Evolutionary conservation across 2,888 invertebrate species (phyloP), one percentile per base, ranked within the genome.

Genomic region (Drosophila birchii): DNA sequence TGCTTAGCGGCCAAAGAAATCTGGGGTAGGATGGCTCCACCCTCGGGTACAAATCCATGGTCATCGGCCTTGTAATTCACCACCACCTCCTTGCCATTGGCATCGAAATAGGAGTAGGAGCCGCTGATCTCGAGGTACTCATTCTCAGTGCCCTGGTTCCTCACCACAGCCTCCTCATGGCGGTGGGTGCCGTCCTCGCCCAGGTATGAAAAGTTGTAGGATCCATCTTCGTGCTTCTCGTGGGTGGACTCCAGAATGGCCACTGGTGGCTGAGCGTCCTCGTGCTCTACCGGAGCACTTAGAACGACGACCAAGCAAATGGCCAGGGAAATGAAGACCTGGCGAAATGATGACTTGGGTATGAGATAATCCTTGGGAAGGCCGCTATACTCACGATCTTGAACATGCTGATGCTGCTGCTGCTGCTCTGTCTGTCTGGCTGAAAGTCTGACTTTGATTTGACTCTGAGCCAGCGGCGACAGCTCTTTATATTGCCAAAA

Each of bases 21-120:
- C 59, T 86, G 76, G 18, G 89, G 85, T 36, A 86, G 69, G 51
- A 92, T 92, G 54, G 87, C 84, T 39, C 79, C 88, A 6, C 92
- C 92, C 49, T 90, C 86, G 56, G 92, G 92, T n/a, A 92, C 92
- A 57, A 92, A 92, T 14, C 92, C 92, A 68, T 86, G 89, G 56
- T 91, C 80, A 75, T 91, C 91, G 53, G 92, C 92, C 43, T 85
- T 91, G 53, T 92, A 92, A 54, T 84, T 81, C 0, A 92, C 92
- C n/a, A 89, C 79, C 4, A 91, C 86, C 64, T 91, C 89, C 61
- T 91, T 81, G 69, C 91, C 92, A 64, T 90, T 80, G 51, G 78
- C 78, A 80, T 92, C 92, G 32, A 86, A 79, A 72, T 91, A 92
- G 23, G 90, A 89, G 75, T 92, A 92, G 39, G 90, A 90, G 54